Percentiles rank a stretch among this genome's conserved stretches.
phyloP scores from a whole-genome alignment of 1,140 invertebrate genomes.

The Heliconius eleuchia region DNA sequence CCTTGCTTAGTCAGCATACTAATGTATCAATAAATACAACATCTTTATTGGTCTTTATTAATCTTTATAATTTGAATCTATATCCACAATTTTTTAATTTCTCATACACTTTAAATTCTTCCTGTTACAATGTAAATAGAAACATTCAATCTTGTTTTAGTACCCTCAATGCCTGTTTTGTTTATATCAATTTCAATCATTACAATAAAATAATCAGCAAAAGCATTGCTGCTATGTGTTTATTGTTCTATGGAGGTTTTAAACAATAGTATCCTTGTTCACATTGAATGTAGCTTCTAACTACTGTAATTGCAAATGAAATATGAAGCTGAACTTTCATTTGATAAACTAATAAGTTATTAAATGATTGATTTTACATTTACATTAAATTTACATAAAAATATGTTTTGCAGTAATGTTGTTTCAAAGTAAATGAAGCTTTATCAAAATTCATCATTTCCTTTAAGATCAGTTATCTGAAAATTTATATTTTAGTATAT shows the following conservation, averaged over 20 bases:
- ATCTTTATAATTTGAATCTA: too few species aligned
- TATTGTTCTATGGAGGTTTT: background rate
- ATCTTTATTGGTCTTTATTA: too few species aligned
- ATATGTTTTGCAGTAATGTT: background rate
- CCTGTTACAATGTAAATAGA: background rate
- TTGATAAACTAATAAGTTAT: background rate
- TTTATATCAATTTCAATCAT: background rate
- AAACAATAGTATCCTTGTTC: background rate
- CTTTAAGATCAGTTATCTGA: too few species aligned
- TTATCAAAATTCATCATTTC: too few species aligned
- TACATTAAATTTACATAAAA: background rate
- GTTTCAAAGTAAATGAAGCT: too few species aligned
- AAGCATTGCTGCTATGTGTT: background rate
- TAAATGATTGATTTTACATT: background rate
- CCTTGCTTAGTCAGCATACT: too few species aligned
- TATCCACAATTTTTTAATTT: background rate
- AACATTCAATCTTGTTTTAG: background rate
- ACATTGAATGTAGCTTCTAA: background rate
- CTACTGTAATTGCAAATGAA: background rate
- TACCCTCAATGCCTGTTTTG: background rate
- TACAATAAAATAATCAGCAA: background rate
- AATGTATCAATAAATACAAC: too few species aligned
- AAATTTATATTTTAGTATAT: too few species aligned
- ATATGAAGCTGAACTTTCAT: background rate
- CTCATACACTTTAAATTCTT: background rate